phyloP scores from a whole-genome alignment of 2,113 vertebrate species.

The Hippocampus comes region DNA sequence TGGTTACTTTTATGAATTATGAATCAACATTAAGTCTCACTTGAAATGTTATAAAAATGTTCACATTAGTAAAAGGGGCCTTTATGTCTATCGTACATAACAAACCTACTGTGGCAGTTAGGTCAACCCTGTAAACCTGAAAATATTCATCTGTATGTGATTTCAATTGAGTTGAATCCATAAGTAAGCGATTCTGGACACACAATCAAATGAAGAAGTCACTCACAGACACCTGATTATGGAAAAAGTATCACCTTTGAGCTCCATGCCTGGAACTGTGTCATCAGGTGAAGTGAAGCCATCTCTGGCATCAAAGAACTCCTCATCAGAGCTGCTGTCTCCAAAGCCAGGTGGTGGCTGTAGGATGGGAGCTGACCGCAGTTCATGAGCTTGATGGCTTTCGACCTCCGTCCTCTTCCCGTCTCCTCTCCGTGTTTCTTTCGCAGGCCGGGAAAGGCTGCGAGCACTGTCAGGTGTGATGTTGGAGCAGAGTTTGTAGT shows the following conservation, averaged over 20 bases:
- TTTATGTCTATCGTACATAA: no score
- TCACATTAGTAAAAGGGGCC: no score
- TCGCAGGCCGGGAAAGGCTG: slow-evolving; percentile 40
- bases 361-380: slow-evolving; percentile 59
- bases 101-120: no score
- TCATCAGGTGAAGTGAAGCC: slow-evolving; percentile 75
- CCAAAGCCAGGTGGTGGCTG: slow-evolving; percentile 80
- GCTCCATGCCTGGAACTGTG: slow-evolving; percentile 36
- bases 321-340: slow-evolving; percentile 93
- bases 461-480: slow-evolving; percentile 76
- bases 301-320: slow-evolving; percentile 90
- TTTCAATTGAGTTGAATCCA: no score
- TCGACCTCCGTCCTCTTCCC: slow-evolving; percentile 8
- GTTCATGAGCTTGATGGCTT: not conserved
- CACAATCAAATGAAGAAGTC: not conserved
- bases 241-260: slow-evolving; percentile 57
- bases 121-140: no score
- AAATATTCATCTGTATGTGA: no score
- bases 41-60: no score
- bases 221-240: not conserved
- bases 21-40: no score
- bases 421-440: not conserved
- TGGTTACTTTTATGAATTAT: no score
- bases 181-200: no score
- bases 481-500: slow-evolving; percentile 79